A percentile compares a stretch with the other conserved stretches of the same genome.
Evolutionary conservation across 2,888 invertebrate genomes (phyloP).

Genomic region (Leuctra nigra): DNA sequence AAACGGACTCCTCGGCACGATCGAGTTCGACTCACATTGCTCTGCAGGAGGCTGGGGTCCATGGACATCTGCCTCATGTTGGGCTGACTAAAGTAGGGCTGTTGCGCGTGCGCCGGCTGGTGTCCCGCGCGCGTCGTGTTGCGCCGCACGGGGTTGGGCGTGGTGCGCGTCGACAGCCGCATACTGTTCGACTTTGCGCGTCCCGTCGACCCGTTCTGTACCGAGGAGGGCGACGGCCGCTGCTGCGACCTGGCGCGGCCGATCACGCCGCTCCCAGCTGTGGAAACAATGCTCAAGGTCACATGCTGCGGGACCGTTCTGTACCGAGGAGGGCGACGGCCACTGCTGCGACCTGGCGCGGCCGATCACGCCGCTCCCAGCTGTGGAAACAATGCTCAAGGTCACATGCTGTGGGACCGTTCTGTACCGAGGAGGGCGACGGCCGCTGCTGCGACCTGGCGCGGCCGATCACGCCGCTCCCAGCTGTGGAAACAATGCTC

Average conservation of each 20-base stretch:
- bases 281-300: too few species aligned
- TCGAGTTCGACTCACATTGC: conserved; percentile 14
- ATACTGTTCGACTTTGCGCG: conserved; percentile 48
- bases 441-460: conserved; percentile 15
- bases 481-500: conserved; percentile 10
- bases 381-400: conserved; percentile 10
- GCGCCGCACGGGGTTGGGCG: conserved; percentile 47
- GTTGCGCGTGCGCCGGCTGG: not conserved
- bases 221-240: conserved; percentile 12
- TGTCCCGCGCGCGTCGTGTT: conserved; percentile 46
- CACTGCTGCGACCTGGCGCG: conserved; percentile 15
- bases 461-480: conserved; percentile 6
- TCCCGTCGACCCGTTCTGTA: conserved; percentile 1
- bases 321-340: too few species aligned
- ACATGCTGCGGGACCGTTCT: too few species aligned
- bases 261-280: conserved; percentile 7
- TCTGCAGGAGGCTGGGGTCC: conserved; percentile 24
- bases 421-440: too few species aligned
- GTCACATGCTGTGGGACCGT: too few species aligned
- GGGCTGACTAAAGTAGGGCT: conserved; percentile 21
- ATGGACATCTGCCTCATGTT: conserved; percentile 29
- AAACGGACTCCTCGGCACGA: too few species aligned
- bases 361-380: conserved; percentile 5
- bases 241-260: conserved; percentile 11
- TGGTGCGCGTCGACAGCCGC: conserved; percentile 46